phyloP scores from a whole-genome alignment of 2,113 vertebrate species.

The Panthera uncia region DNA sequence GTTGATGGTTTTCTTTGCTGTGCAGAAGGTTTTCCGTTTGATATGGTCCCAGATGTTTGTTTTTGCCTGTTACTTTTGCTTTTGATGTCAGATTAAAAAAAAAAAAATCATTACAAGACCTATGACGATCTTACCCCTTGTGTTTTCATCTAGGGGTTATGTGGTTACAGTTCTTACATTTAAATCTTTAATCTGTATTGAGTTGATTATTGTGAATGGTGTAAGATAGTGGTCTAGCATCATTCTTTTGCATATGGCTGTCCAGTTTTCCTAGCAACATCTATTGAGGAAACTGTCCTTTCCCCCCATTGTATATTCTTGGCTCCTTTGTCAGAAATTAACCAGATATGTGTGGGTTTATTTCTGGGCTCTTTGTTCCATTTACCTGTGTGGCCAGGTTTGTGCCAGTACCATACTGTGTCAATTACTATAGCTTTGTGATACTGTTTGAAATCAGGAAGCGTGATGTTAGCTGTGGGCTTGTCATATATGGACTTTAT shows the following conservation, averaged over 20 bases:
- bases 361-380: background rate
- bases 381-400: background rate
- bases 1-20: background rate
- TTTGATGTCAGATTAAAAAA: background rate
- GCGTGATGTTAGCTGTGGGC: background rate
- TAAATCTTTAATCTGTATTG: background rate
- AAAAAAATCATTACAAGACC: background rate
- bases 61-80: background rate
- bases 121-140: background rate
- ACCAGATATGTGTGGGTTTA: background rate
- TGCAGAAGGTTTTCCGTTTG: background rate
- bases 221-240: background rate
- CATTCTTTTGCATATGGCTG: background rate
- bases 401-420: background rate
- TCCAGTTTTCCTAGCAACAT: background rate
- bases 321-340: background rate
- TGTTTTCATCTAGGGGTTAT: background rate
- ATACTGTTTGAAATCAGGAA: background rate
- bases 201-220: background rate
- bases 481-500: background rate
- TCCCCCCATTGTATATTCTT: background rate
- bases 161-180: background rate
- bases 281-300: background rate
- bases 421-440: background rate
- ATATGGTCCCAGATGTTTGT: background rate